Conservation (phyloP, 53 echinoderm and acorn worm genomes). For the Stichopus horrens region DNA sequence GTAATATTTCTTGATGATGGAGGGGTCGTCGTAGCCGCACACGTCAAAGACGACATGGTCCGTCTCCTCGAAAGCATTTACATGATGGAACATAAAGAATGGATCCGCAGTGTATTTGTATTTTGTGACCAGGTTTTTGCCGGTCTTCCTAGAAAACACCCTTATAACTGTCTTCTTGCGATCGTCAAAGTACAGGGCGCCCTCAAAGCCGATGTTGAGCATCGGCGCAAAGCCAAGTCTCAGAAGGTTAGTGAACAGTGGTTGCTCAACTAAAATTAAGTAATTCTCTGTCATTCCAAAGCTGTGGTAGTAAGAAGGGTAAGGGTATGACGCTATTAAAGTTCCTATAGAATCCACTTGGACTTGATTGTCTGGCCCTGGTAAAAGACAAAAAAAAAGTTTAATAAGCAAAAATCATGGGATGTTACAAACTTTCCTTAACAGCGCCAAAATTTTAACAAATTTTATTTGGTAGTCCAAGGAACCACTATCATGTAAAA, state of each 20-base stretch:
- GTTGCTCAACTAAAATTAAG: conserved; percentile 64
- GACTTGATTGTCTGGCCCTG: conserved; percentile 22
- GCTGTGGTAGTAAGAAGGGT: conserved; percentile 71
- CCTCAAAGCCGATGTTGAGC: conserved; percentile 44
- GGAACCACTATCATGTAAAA: too few relatives aligned
- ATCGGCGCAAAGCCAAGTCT: conserved; percentile 40
- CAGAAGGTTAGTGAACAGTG: conserved; percentile 51
- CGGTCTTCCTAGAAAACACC: conserved; percentile 53
- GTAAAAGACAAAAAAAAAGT: background rate
- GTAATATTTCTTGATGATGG: conserved; percentile 52
- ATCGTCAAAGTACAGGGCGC: conserved; percentile 51
- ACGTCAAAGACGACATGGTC: conserved; percentile 62
- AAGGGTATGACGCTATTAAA: conserved; percentile 34
- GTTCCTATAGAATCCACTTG: background rate
- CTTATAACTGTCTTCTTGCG: conserved; percentile 58
- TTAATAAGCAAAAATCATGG: background rate
- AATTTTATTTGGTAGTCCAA: too few relatives aligned
- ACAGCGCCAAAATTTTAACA: too few relatives aligned
- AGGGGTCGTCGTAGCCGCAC: conserved; percentile 51
- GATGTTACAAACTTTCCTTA: too few relatives aligned
- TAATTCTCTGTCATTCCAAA: conserved; percentile 66
- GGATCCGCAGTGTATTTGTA: conserved; percentile 53
- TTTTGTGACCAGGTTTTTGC: conserved; percentile 40
- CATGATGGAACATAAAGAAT: conserved; percentile 62
- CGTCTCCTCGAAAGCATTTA: conserved; percentile 62